Percentiles rank a stretch among this genome's conserved stretches.
Conservation (phyloP, 2,797 vertebrate species). For the Falco novaeseelandiae region DNA sequence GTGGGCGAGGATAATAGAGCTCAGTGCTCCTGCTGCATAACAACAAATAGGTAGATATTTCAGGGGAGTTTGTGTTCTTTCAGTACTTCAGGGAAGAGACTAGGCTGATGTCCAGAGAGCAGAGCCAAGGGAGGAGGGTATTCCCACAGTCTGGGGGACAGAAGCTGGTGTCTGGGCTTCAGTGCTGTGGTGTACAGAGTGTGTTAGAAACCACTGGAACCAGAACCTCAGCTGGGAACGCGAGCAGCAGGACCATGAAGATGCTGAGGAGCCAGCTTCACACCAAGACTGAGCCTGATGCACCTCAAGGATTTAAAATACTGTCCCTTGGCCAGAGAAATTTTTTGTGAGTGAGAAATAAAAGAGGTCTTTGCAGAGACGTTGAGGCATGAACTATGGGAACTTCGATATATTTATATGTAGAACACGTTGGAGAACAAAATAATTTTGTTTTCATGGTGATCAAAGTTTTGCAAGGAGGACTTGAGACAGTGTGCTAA, state of each 20-base stretch:
- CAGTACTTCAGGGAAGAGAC: not conserved
- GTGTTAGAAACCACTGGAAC: constrained; percentile 14
- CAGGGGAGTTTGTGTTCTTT: not conserved
- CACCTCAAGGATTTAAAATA: not conserved
- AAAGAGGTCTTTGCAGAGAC: constrained; percentile 44
- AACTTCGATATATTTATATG: constrained; percentile 8
- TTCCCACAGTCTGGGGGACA: not conserved
- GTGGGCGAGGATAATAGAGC: accelerated
- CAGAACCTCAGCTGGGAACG: not conserved
- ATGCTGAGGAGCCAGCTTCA: not conserved
- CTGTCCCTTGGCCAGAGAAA: not conserved
- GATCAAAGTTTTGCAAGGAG: constrained; percentile 73
- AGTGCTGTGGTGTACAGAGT: not conserved
- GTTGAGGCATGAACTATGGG: constrained; percentile 57
- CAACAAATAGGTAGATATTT: not conserved
- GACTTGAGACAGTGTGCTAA: constrained; percentile 53
- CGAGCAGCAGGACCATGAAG: not conserved
- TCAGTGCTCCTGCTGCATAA: not conserved
- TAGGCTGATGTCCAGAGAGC: not conserved
- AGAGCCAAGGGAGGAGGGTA: not conserved
- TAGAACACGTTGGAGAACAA: constrained; percentile 63
- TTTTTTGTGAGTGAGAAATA: not conserved
- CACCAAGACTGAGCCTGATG: not conserved
- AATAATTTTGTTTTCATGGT: constrained; percentile 59
- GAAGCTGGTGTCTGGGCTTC: not conserved